A percentile compares a stretch with the other conserved stretches of the same genome.
Evolutionary conservation across 2,113 vertebrate species (phyloP).

Genomic region (Jaculus jaculus): DNA sequence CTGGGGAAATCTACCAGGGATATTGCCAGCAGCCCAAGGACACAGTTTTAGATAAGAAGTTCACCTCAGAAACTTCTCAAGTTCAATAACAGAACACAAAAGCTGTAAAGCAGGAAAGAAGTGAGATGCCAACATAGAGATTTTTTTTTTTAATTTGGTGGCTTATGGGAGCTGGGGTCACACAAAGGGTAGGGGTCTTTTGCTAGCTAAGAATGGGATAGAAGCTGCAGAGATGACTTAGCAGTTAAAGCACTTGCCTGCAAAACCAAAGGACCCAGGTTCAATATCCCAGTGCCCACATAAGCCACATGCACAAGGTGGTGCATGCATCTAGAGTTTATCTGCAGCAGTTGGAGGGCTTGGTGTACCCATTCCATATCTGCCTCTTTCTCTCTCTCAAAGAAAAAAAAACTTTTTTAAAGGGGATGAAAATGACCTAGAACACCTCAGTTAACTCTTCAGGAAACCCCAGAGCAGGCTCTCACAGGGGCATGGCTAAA

Average conservation of each 20-base stretch:
- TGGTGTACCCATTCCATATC: too few relatives aligned
- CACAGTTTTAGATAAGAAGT: not conserved
- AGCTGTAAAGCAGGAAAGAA: not conserved
- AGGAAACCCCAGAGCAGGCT: not conserved
- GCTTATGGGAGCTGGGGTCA: not conserved
- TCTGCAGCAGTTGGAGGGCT: too few relatives aligned
- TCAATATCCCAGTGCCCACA: too few relatives aligned
- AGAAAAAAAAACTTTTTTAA: not conserved
- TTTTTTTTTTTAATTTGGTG: not conserved
- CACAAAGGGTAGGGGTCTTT: not conserved
- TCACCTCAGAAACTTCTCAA: not conserved
- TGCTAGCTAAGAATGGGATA: not conserved
- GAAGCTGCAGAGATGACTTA: too few relatives aligned
- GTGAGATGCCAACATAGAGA: not conserved
- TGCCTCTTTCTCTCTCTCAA: too few relatives aligned
- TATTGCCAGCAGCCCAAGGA: not conserved
- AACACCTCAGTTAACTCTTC: not conserved
- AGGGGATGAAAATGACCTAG: not conserved
- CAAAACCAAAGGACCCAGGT: too few relatives aligned
- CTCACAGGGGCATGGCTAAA: not conserved
- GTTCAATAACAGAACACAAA: not conserved
- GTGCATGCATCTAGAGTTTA: too few relatives aligned
- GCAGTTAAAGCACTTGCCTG: too few relatives aligned
- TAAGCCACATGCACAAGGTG: too few relatives aligned
- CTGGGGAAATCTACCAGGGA: not conserved